These are phyloP conservation scores for Oryzias dopingdopingensis DNA, from an alignment of 2,797 vertebrate genomes.

Conservation along the genomic window DNA sequence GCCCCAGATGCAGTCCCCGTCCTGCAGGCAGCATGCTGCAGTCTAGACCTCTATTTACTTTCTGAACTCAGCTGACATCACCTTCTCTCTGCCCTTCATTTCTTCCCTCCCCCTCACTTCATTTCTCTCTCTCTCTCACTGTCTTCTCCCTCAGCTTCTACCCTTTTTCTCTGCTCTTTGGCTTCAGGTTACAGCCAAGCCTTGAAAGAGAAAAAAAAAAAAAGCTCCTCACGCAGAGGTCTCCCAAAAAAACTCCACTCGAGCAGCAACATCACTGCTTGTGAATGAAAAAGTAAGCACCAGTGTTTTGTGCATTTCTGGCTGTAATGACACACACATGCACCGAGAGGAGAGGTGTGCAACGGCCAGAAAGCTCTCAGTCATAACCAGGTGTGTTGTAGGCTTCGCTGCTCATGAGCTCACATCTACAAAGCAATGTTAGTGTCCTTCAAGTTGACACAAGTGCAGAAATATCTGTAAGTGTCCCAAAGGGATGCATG, in stretches of 20 bases:
- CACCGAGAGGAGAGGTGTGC: constrained; percentile 2
- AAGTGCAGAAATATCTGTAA: constrained; percentile 14
- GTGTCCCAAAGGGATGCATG: background rate
- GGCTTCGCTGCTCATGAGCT: constrained; percentile 15
- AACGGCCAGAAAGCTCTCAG: background rate
- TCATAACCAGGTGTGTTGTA: constrained; percentile 17
- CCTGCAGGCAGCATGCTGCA: constrained; percentile 80
- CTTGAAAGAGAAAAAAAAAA: constrained; percentile 26
- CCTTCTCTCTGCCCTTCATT: constrained; percentile 61
- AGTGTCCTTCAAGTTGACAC: constrained; percentile 31
- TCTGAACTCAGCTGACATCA: constrained; percentile 86
- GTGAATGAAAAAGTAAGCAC: constrained; percentile 57
- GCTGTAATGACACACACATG: constrained; percentile 34
- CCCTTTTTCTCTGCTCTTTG: constrained; percentile 43
- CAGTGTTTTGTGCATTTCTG: constrained; percentile 45
- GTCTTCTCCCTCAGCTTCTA: constrained; percentile 7
- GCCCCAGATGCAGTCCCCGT: constrained; percentile 61
- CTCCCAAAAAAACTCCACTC: constrained; percentile 51
- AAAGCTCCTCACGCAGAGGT: constrained; percentile 62
- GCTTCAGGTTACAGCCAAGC: constrained; percentile 78
- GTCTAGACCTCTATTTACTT: constrained; percentile 83
- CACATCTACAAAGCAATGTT: constrained; percentile 12
- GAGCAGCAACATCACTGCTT: constrained; percentile 50
- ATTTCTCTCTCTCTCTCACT: constrained; percentile 34
- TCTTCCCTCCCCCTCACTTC: constrained; percentile 58